Base-by-base conservation (phyloP, 2,797 vertebrate species). In the Peromyscus melanophrys region DNA sequence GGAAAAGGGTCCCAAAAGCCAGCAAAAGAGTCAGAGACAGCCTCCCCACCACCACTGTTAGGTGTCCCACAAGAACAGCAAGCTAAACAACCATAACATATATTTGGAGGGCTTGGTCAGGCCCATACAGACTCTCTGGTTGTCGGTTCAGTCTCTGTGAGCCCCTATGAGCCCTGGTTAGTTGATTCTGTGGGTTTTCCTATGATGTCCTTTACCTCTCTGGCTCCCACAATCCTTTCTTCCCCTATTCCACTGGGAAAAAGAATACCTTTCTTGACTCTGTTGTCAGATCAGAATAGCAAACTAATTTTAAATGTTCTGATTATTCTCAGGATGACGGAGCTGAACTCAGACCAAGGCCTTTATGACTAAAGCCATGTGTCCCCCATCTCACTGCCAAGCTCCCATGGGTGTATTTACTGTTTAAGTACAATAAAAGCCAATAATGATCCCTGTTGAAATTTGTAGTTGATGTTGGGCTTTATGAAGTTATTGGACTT, bases 291-390 rank as follows among this genome's bases (percentile, higher is more conserved):
- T 87, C 75, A 59, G 59, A 59, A 88, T 6, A 80, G n/a, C 92
- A 96, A 95, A 87, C 4, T 27, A 84, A 16, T 55, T 90, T 83
- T 77, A 14, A 78, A 11, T 80, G 57, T 90, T 55, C 81, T 89
- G 77, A 37, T 94, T 76, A 49, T 91, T 40, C 43, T 82, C 55
- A 69, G 57, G 43, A 67, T n/a, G 34, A 76, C 19, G 13, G 57
- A 87, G 11, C 43, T 90, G 49, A 90, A 75, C 76, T 52, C 29
- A 19, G 31, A 57, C n/a, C 40, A 89, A 57, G 88, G 6, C 12
- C 69, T 84, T 80, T 43, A 69, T 4, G 83, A 27, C 43, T 52
- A 93, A 69, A 8, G 1, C 19, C 23, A 11, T 13, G 13, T 17
- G 27, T 13, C 16, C 16, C 27, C 19, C 76, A 27, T 67, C 63